Evolutionary conservation across 2,888 invertebrate genomes (phyloP).

Genomic region (Drosophila aldrichi): DNA sequence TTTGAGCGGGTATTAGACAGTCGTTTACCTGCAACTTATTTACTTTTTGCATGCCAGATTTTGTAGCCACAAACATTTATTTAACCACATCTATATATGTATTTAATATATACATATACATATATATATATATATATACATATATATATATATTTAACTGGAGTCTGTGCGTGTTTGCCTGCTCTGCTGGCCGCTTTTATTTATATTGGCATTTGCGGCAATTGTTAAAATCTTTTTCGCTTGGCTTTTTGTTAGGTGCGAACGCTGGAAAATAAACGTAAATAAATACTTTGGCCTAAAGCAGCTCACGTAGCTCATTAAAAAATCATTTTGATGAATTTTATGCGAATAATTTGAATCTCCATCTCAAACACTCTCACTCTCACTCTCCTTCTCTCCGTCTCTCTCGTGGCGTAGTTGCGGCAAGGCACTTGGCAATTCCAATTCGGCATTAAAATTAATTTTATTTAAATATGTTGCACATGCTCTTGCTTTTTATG

Average conservation of each 20-base stretch:
- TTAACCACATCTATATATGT: background rate
- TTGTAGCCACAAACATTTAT: constrained; percentile 17
- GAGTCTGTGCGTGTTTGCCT: constrained; percentile 18
- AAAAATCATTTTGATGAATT: constrained; percentile 79
- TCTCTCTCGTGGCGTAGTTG: background rate
- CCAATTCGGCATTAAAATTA: constrained; percentile 68
- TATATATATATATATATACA: background rate
- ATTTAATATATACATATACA: no score
- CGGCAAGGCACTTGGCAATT: constrained; percentile 19
- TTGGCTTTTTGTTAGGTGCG: constrained; percentile 66
- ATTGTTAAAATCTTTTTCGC: constrained; percentile 55
- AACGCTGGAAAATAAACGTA: constrained; percentile 55
- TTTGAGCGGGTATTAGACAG: constrained; percentile 1
- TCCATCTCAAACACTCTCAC: background rate
- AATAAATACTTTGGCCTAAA: constrained; percentile 44
- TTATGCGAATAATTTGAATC: constrained; percentile 11
- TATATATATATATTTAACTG: background rate
- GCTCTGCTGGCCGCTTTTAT: constrained; percentile 47
- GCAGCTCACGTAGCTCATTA: constrained; percentile 67
- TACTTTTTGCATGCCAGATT: constrained; percentile 32
- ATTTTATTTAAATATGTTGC: constrained; percentile 56
- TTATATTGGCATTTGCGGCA: constrained; percentile 56
- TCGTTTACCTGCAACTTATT: background rate
- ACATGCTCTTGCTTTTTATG: background rate
- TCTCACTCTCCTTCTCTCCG: background rate